Conservation (phyloP, 2,888 invertebrate species). For the Agrochola macilenta region DNA sequence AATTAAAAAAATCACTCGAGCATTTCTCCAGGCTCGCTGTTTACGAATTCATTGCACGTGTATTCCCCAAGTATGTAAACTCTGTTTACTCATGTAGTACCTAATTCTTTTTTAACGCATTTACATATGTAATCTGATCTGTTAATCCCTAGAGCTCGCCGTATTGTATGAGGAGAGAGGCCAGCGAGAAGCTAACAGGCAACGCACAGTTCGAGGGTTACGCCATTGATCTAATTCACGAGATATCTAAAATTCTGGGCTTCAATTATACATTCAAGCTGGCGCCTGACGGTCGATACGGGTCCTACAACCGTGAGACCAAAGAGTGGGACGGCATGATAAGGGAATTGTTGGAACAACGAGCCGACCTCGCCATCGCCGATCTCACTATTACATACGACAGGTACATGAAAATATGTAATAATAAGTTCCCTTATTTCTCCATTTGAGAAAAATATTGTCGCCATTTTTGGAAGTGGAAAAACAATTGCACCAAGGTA, state of each 20-base stretch:
- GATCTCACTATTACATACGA: conserved; percentile 99
- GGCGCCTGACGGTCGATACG: conserved; percentile 96
- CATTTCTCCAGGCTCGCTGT: conserved; percentile 59
- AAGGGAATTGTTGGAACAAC: conserved; percentile 95
- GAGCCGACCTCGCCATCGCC: conserved; percentile 98
- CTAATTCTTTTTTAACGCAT: conserved; percentile 64
- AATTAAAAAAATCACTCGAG: conserved; percentile 62
- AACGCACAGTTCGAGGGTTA: conserved; percentile 99
- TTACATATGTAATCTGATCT: conserved; percentile 70
- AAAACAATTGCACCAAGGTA: conserved; percentile 41
- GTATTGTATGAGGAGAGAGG: conserved; percentile 98
- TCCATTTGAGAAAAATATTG: conserved; percentile 22
- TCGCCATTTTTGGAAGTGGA: conserved; percentile 16
- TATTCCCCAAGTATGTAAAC: conserved; percentile 64
- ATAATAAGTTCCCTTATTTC: conserved; percentile 1
- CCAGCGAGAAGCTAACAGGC: conserved; percentile 95
- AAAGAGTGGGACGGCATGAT: conserved; percentile 98
- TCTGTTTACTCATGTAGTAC: conserved; percentile 62
- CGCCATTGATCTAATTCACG: conserved; percentile 97
- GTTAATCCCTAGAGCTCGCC: conserved; percentile 95
- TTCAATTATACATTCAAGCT: conserved; percentile 97
- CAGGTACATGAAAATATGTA: conserved; percentile 90
- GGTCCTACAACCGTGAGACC: conserved; percentile 94
- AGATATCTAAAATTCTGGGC: conserved; percentile 96
- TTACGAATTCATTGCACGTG: conserved; percentile 69